These are phyloP conservation scores for Phalacrocorax aristotelis DNA, from an alignment of 2,113 vertebrate species.

Conservation along the genomic window DNA sequence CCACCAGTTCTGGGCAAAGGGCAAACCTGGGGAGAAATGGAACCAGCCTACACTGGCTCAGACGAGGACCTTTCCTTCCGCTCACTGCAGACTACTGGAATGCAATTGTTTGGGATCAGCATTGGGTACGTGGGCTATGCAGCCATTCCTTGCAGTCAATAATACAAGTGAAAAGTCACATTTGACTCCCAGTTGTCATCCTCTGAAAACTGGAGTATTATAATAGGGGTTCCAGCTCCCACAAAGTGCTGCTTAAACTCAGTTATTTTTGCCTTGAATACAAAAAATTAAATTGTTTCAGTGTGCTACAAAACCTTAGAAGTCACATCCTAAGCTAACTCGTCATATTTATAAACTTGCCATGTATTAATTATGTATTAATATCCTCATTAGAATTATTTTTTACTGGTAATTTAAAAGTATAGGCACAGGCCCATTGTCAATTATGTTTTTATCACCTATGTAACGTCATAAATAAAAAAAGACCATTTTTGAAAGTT, in stretches of 20 bases:
- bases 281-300: neutral
- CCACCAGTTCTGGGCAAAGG: neutral
- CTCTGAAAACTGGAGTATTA: neutral
- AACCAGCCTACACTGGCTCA: neutral
- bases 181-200: neutral
- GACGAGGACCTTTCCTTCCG: neutral
- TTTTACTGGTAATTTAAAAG: conserved; percentile 12
- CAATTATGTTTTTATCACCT: neutral
- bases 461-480: neutral
- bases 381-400: neutral
- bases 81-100: neutral
- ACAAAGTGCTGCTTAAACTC: neutral
- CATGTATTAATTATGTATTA: neutral
- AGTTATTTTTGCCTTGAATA: neutral
- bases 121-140: accelerated
- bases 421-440: neutral
- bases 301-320: neutral
- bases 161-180: neutral
- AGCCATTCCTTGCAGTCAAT: neutral
- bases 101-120: neutral
- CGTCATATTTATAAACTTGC: neutral
- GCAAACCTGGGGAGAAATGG: neutral
- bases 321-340: neutral
- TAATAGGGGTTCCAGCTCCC: neutral
- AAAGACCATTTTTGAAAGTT: neutral